Evolutionary conservation across 2,888 invertebrate genomes (phyloP), one percentile per base, ranked within the genome.

Genomic region (Branchellion lobata): DNA sequence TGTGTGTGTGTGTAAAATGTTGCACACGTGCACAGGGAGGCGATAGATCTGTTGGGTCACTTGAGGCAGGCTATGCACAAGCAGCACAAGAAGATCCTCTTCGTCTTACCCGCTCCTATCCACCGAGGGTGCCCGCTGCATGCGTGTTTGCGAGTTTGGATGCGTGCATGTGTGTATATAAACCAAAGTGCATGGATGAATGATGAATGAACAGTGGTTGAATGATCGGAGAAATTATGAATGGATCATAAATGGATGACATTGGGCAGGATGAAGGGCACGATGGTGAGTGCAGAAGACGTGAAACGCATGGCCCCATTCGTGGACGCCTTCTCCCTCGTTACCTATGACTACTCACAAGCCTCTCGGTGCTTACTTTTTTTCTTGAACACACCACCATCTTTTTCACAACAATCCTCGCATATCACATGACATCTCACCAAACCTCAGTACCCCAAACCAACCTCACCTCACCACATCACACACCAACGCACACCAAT

Each of bases 331-430:
- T 94, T 96, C 85, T 95, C 95, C 47, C 90, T 97, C n/a, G 96
- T 96, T 96, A 96, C 96, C 0, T 97, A 97, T 86, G 96, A 97
- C 87, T 96, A 91, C 87, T 95, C 95, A 1, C 93, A 89, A 86
- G 90, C 92, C 18, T 92, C 93, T 86, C 90, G 92, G 93, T 91
- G 84, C 79, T 81, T 79, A 18, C 11, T 11, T 21, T 76, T n/a
- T n/a, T n/a, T n/a, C n/a, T n/a, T n/a, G n/a, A n/a, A n/a, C n/a
- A n/a, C n/a, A n/a, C 61, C 40, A n/a, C n/a, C n/a, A n/a, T n/a
- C n/a, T n/a, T n/a, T n/a, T n/a, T n/a, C n/a, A n/a, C n/a, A n/a
- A n/a, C n/a, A n/a, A n/a, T n/a, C n/a, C n/a, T n/a, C n/a, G n/a
- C n/a, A n/a, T n/a, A n/a, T n/a, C n/a, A n/a, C n/a, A n/a, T n/a